These are phyloP conservation scores for Eulemur mongoz DNA, from an alignment of 2,797 vertebrate genomes.

Conservation along the genomic window DNA sequence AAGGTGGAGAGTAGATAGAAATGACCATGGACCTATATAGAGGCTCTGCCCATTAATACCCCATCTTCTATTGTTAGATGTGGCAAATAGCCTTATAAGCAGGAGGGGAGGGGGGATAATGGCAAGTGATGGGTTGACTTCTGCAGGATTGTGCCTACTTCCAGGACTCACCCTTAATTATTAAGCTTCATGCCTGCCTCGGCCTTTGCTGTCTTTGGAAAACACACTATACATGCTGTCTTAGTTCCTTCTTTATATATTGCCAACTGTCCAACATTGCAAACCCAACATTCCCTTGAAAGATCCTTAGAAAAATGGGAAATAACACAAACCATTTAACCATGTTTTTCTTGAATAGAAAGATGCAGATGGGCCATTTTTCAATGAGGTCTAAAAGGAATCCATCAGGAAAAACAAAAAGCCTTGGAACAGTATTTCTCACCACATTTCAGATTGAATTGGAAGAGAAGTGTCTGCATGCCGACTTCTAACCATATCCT, in stretches of 20 bases:
- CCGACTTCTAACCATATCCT: not conserved
- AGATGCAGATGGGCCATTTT: not conserved
- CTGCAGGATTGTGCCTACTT: not conserved
- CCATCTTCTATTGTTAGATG: not conserved
- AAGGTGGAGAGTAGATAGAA: not conserved
- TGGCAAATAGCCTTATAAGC: not conserved
- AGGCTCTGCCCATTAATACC: fast-evolving
- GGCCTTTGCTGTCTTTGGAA: not conserved
- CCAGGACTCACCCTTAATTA: not conserved
- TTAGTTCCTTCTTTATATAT: not conserved
- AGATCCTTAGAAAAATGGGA: not conserved
- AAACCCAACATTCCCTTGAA: not conserved
- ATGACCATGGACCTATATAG: not conserved
- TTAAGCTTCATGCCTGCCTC: not conserved
- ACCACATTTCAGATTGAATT: not conserved
- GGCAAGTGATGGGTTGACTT: not conserved
- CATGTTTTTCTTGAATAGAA: not conserved
- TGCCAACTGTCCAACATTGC: not conserved
- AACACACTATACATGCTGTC: not conserved
- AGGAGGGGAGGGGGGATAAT: not conserved
- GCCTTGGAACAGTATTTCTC: not conserved
- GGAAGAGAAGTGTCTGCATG: not conserved
- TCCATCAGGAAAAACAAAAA: not conserved
- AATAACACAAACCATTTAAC: not conserved
- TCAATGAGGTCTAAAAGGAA: not conserved